Evolutionary conservation across 2,888 invertebrate species (phyloP).

Genomic region (Troides oblongomaculatus): DNA sequence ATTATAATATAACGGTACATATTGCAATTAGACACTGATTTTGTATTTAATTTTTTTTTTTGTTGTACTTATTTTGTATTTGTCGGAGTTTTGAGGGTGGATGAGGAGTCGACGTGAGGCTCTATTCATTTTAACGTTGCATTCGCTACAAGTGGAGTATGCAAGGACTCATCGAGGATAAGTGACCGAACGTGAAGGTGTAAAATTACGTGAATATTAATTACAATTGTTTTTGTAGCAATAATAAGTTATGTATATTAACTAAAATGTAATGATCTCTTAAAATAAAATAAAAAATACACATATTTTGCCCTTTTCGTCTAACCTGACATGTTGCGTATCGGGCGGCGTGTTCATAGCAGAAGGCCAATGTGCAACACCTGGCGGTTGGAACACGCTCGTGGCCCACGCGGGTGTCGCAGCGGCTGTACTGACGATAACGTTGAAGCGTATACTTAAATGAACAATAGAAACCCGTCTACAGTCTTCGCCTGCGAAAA

Average conservation of each 20-base stretch:
- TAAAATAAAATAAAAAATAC: conserved; percentile 13
- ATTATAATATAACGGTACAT: not conserved
- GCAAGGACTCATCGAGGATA: too few species aligned
- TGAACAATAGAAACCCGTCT: not conserved
- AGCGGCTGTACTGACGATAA: too few species aligned
- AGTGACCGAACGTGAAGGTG: too few species aligned
- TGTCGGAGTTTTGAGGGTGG: not conserved
- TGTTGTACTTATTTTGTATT: not conserved
- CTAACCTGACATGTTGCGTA: not conserved
- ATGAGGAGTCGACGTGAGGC: too few species aligned
- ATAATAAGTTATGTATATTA: conserved; percentile 7
- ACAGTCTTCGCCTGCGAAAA: conserved; percentile 60
- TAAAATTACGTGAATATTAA: not conserved
- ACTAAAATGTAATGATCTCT: conserved; percentile 27
- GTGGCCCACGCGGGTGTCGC: too few species aligned
- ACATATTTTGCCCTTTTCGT: not conserved
- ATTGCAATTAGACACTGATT: not conserved
- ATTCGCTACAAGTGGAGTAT: too few species aligned
- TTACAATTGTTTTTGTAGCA: not conserved
- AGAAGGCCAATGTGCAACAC: too few species aligned
- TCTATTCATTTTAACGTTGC: too few species aligned
- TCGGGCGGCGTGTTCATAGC: too few species aligned
- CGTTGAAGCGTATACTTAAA: not conserved
- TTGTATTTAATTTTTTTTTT: not conserved
- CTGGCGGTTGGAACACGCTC: too few species aligned